Percentiles rank a stretch among this genome's conserved stretches.
Conservation (phyloP, 1,140 invertebrate genomes). For the Drosophila ironensis region DNA sequence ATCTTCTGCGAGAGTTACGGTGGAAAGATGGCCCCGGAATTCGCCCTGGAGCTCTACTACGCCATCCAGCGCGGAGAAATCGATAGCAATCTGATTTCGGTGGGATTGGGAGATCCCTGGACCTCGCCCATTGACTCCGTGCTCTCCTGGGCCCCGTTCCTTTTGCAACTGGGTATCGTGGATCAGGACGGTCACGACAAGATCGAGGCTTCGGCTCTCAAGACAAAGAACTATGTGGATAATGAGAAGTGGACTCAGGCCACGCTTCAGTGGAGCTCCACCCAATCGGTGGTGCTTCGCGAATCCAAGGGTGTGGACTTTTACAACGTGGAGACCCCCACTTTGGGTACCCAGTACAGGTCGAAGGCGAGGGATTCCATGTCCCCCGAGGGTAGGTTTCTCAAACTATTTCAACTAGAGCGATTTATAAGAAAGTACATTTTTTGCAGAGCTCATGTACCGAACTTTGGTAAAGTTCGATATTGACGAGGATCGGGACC, state of each 20-base stretch:
- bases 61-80: conserved; percentile 86
- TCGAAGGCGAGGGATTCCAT: conserved; percentile 24
- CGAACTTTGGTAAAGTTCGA: conserved; percentile 74
- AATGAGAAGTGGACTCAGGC: conserved; percentile 84
- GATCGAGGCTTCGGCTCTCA: conserved; percentile 83
- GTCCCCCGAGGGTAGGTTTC: conserved; percentile 35
- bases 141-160: conserved; percentile 89
- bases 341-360: conserved; percentile 38
- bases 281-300: conserved; percentile 84
- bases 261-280: conserved; percentile 85
- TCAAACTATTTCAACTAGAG: neutral
- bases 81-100: conserved; percentile 88
- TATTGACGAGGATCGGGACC: conserved; percentile 68
- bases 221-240: conserved; percentile 83
- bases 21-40: conserved; percentile 94
- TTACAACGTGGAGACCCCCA: conserved; percentile 88
- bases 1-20: conserved; percentile 95
- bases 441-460: conserved; percentile 65
- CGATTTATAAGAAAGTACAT: neutral
- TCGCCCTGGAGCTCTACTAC: conserved; percentile 84
- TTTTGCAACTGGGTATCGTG: conserved; percentile 84
- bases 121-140: conserved; percentile 92
- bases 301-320: conserved; percentile 88
- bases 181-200: conserved; percentile 84
- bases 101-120: conserved; percentile 93